Evolutionary conservation across 2,113 vertebrate species (phyloP).

Genomic region (Pachycephala philippinensis): DNA sequence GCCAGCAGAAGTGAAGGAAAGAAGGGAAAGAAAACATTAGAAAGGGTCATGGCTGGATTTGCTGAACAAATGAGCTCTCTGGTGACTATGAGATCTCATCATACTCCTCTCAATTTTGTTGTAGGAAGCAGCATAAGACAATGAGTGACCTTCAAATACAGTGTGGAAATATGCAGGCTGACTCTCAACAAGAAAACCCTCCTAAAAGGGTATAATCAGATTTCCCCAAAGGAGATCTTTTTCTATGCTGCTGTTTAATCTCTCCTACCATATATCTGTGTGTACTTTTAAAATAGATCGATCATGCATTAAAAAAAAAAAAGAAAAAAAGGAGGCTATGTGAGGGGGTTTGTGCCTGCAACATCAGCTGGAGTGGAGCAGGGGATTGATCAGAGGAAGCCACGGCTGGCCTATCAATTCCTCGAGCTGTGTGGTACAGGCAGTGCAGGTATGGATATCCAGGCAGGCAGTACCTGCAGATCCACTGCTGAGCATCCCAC

Average conservation of each 20-base stretch:
- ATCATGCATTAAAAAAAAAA: not conserved
- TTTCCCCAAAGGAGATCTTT: conserved; percentile 4
- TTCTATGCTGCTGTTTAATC: conserved; percentile 20
- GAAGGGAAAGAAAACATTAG: conserved; percentile 37
- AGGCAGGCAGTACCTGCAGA: not conserved
- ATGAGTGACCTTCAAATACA: conserved; percentile 65
- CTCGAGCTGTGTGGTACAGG: not conserved
- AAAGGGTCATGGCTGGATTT: conserved; percentile 65
- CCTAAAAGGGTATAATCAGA: conserved; percentile 45
- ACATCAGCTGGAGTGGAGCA: not conserved
- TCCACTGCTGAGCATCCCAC: not conserved
- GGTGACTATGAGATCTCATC: conserved; percentile 62
- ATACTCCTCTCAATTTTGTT: conserved; percentile 55
- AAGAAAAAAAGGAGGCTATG: not conserved
- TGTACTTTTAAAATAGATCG: conserved; percentile 21
- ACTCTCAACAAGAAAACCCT: conserved; percentile 34
- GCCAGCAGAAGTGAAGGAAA: not conserved
- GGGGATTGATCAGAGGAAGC: not conserved
- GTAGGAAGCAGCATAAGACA: conserved; percentile 62
- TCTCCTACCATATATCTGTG: not conserved
- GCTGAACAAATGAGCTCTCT: conserved; percentile 71
- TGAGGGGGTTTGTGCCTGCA: not conserved
- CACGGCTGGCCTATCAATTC: not conserved
- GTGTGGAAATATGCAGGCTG: conserved; percentile 47
- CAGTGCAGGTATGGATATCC: not conserved